Evolutionary conservation across 1,140 invertebrate genomes (phyloP).

Genomic region (Procambarus virginalis): DNA sequence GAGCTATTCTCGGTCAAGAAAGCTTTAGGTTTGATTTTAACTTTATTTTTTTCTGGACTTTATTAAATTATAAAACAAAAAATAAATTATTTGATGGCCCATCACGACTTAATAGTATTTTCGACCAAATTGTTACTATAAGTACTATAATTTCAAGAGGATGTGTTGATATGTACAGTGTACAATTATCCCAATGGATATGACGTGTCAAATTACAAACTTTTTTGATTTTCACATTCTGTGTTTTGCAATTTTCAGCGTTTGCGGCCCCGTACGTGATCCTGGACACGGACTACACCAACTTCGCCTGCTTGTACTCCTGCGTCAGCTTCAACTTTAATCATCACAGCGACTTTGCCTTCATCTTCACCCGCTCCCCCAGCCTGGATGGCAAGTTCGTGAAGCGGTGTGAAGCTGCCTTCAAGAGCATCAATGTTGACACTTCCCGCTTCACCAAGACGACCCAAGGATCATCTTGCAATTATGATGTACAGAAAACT

Average conservation of each 20-base stretch:
- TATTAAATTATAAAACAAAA: no score
- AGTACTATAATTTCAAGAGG: accelerated
- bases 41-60: no score
- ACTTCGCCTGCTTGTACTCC: slow-evolving; percentile 26
- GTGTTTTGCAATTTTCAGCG: background rate
- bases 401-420: background rate
- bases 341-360: slow-evolving; percentile 5
- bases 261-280: slow-evolving; percentile 1
- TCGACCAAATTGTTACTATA: no score
- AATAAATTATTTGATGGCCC: no score
- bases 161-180: no score
- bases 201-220: no score
- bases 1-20: no score
- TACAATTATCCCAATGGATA: no score
- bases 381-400: background rate
- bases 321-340: slow-evolving; percentile 14
- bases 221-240: background rate
- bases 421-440: slow-evolving; percentile 17
- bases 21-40: no score
- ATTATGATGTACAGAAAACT: slow-evolving; percentile 7
- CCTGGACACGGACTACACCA: slow-evolving; percentile 24
- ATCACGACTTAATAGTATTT: no score
- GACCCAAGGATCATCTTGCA: background rate
- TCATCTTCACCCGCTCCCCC: slow-evolving; percentile 13
- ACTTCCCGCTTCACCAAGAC: slow-evolving; percentile 9